These are phyloP conservation scores for Daubentonia madagascariensis DNA, from an alignment of 2,113 vertebrate genomes.

Conservation along the genomic window DNA sequence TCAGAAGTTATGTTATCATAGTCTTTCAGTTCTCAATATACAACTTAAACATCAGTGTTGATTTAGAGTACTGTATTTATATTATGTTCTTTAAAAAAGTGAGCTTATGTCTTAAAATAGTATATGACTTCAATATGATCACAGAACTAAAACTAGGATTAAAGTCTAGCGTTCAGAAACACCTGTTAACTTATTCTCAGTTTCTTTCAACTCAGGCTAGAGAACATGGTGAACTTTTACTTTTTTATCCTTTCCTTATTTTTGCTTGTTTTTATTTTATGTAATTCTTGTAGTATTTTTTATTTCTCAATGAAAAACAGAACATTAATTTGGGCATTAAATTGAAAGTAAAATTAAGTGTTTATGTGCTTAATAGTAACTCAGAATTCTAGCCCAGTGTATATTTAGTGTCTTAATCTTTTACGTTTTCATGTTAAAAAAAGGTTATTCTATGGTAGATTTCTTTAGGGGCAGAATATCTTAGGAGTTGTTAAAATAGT, in stretches of 20 bases:
- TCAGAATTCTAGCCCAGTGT: not conserved
- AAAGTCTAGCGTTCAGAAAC: constrained; percentile 48
- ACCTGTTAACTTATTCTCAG: constrained; percentile 64
- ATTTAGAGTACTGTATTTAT: constrained; percentile 18
- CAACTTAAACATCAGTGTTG: not conserved
- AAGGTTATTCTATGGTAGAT: not conserved
- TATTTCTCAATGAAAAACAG: not conserved
- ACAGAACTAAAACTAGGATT: constrained; percentile 62
- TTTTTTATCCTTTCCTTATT: not conserved
- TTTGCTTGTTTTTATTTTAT: not conserved
- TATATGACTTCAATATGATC: constrained; percentile 48
- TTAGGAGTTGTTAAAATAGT: not conserved
- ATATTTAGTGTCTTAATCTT: not conserved
- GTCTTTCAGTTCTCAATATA: not conserved
- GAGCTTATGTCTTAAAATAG: constrained; percentile 70
- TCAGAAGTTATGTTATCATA: not conserved
- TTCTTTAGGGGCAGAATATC: not conserved
- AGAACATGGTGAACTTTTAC: not conserved
- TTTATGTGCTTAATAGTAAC: not conserved
- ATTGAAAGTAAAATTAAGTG: constrained; percentile 10
- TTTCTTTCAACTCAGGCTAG: constrained; percentile 15
- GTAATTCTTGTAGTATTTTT: not conserved
- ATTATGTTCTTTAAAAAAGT: constrained; percentile 45
- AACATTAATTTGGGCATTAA: not conserved
- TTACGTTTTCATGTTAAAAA: constrained; percentile 25